These are phyloP conservation scores for Psettodes erumei DNA, from an alignment of 2,113 vertebrate genomes.

Conservation along the genomic window DNA sequence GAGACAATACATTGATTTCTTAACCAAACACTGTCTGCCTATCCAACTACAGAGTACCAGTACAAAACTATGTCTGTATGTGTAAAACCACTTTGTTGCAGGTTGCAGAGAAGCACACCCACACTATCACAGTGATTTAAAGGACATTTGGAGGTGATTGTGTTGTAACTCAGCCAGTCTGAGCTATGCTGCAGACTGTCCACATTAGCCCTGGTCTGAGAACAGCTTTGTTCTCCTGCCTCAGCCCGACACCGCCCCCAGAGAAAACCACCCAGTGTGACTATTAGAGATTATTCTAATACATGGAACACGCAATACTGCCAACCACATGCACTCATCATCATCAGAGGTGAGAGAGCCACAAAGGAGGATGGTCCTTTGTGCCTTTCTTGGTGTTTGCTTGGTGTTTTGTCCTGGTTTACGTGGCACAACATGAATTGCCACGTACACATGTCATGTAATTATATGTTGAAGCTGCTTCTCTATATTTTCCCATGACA, in stretches of 20 bases:
- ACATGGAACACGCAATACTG: neutral
- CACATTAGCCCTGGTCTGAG: constrained; percentile 34
- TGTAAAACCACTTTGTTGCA: neutral
- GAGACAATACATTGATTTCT: neutral
- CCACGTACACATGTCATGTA: neutral
- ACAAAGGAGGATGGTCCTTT: neutral
- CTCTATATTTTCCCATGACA: neutral
- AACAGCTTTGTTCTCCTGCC: constrained; percentile 72
- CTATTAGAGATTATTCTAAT: neutral
- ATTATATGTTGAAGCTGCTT: neutral
- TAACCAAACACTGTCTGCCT: neutral
- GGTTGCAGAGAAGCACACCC: neutral
- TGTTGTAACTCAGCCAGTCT: constrained; percentile 63
- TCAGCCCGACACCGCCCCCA: neutral
- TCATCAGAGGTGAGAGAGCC: neutral
- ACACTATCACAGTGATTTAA: neutral
- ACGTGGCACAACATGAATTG: neutral
- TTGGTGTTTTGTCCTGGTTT: neutral
- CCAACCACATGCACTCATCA: neutral
- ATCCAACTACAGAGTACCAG: neutral
- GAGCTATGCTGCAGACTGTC: constrained; percentile 31
- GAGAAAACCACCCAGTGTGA: neutral
- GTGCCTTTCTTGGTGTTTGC: too few species aligned
- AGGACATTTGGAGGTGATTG: constrained; percentile 72
- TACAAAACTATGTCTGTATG: neutral